Evolutionary conservation across 2,888 invertebrate species (phyloP), one percentile per base, ranked within the genome.

Genomic region (Glaucopsyche alexis): DNA sequence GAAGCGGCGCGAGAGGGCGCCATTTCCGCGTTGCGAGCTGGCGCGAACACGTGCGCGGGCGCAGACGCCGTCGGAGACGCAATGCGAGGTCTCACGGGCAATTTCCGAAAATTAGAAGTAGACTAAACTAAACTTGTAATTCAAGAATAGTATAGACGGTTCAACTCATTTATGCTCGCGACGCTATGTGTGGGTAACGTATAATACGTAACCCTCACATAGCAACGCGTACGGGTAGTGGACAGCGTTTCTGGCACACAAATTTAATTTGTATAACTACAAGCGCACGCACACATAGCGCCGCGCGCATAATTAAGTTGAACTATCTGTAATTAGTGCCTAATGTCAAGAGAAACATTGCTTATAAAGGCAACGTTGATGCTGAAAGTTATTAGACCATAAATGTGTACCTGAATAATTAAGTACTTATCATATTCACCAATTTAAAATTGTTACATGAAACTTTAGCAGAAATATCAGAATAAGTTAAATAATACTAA

Each of bases 81-180:
- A 45, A 92, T 95, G 84, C 93, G 95, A 78, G 96, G 96, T 2
- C 94, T 96, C 47, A 95, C 95, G 5, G 96, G 96, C 72, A 96
- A 96, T 81, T 96, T 96, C 84, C 93, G 96, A 77, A 96, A 96
- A 86, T 93, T 96, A 72, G 96, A 96, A 92, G 96, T 96, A 50
- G 96, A 96, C 87, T 96, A 83, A 83, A 29, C 42, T 42, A 4
- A 29, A 29, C 29, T 29, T 29, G 4, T 29, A 29, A 14, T 52
- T 52, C 8, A 52, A 9, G 16, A 16, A 52, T 29, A 52, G 7
- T 52, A 52, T n/a, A n/a, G n/a, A n/a, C n/a, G n/a, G n/a, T n/a
- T n/a, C n/a, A n/a, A n/a, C n/a, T n/a, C n/a, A n/a, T n/a, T n/a
- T n/a, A n/a, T n/a, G n/a, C n/a, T n/a, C n/a, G n/a, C n/a, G n/a